These are phyloP conservation scores for Chloebia gouldiae DNA, from an alignment of 2,113 vertebrate species.

Conservation along the genomic window DNA sequence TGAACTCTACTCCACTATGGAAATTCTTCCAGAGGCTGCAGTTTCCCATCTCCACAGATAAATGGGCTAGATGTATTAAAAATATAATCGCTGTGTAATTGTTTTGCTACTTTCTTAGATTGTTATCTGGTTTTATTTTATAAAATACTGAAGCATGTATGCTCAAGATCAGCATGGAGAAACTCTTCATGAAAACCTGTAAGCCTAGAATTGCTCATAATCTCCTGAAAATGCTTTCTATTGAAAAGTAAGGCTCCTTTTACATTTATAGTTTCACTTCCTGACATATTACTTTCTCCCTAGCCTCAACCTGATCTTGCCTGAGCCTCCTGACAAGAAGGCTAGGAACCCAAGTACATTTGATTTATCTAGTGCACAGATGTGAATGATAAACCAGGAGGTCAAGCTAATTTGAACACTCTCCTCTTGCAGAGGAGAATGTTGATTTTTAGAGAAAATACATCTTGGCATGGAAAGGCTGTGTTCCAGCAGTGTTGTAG, in stretches of 20 bases:
- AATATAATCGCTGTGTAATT: fast-evolving
- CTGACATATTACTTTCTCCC: background rate
- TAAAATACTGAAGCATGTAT: background rate
- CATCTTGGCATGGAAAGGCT: background rate
- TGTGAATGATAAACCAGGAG: background rate
- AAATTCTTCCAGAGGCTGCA: background rate
- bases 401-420: background rate
- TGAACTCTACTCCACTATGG: background rate
- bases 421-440: background rate
- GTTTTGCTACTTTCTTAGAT: background rate
- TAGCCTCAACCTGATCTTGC: background rate
- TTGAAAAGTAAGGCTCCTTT: background rate
- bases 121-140: background rate
- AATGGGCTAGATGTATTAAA: background rate
- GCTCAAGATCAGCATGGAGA: background rate
- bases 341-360: background rate
- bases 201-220: background rate
- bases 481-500: background rate
- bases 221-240: background rate
- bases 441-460: background rate
- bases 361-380: background rate
- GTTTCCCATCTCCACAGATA: background rate
- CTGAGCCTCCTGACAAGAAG: fast-evolving
- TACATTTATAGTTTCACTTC: background rate
- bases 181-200: background rate